phyloP scores from a whole-genome alignment of 2,113 vertebrate genomes.

The Dromaius novaehollandiae region DNA sequence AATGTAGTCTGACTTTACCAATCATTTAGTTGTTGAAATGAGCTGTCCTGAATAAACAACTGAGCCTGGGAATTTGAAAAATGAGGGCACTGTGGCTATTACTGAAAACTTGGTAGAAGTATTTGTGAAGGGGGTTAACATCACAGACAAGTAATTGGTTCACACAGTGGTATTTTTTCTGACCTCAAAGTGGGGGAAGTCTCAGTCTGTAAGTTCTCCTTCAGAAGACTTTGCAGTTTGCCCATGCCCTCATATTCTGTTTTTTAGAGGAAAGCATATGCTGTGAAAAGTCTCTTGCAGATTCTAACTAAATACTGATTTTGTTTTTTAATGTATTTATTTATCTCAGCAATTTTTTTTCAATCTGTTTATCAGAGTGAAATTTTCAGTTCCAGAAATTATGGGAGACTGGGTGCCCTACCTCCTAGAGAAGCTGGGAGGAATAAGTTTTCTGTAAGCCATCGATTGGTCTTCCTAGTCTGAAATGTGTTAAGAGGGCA shows the following conservation, averaged over 20 bases:
- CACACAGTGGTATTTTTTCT: background rate
- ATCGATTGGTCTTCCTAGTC: background rate
- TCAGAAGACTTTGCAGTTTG: background rate
- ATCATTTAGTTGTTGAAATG: constrained; percentile 40
- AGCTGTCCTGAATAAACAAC: constrained; percentile 45
- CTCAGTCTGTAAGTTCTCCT: background rate
- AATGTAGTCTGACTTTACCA: constrained; percentile 41
- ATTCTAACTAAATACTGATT: constrained; percentile 31
- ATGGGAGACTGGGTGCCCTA: background rate
- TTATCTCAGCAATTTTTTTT: background rate
- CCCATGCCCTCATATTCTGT: background rate
- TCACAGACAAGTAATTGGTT: constrained; percentile 18
- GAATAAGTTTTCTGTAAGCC: background rate
- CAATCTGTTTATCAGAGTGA: background rate
- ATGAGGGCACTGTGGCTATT: constrained; percentile 9
- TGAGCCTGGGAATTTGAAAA: constrained; percentile 44
- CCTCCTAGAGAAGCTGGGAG: background rate
- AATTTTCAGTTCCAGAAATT: background rate
- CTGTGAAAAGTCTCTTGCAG: background rate
- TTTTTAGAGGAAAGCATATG: background rate
- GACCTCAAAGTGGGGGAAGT: background rate
- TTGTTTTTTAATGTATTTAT: constrained; percentile 4
- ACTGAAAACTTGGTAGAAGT: constrained; percentile 20
- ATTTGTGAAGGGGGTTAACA: background rate
- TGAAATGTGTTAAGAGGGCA: background rate